A percentile compares a stretch with the other conserved stretches of the same genome.
phyloP scores from a whole-genome alignment of 2,888 invertebrate genomes.

The Gymnocheta viridis region DNA sequence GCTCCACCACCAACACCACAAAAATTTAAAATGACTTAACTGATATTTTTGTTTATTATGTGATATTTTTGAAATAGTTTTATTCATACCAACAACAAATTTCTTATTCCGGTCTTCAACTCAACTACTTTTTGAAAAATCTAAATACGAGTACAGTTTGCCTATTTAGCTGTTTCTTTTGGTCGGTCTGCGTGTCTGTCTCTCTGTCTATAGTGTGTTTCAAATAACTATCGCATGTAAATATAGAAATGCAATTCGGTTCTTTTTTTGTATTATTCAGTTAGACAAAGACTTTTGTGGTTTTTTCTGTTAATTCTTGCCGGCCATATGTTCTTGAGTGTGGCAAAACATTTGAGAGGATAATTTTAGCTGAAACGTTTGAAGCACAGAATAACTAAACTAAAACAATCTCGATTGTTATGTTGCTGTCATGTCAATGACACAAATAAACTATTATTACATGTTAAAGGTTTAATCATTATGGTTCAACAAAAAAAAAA shows the following conservation, averaged over 20 bases:
- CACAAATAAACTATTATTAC: constrained; percentile 72
- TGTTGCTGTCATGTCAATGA: constrained; percentile 72
- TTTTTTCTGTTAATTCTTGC: constrained; percentile 3
- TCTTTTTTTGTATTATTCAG: constrained; percentile 28
- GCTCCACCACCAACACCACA: constrained; percentile 9
- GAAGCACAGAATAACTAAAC: not conserved
- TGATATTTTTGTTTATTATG: constrained; percentile 60
- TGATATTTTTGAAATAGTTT: constrained; percentile 53
- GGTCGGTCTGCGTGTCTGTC: not conserved
- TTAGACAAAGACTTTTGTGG: not conserved
- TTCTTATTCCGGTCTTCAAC: constrained; percentile 11
- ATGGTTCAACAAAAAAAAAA: constrained; percentile 18
- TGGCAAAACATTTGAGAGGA: constrained; percentile 29
- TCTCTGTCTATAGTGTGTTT: constrained; percentile 20
- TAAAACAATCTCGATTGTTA: constrained; percentile 64
- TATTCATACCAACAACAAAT: constrained; percentile 1
- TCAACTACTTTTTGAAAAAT: constrained; percentile 17
- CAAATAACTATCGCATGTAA: constrained; percentile 42
- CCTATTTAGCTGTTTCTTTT: constrained; percentile 10
- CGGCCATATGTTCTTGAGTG: constrained; percentile 33
- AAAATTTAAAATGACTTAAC: constrained; percentile 59
- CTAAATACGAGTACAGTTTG: not conserved
- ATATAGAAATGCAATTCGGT: constrained; percentile 37
- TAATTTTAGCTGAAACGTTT: constrained; percentile 35
- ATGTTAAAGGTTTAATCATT: constrained; percentile 65